Percentiles rank a stretch among this genome's conserved stretches.
Evolutionary conservation across 2,797 vertebrate species (phyloP).

Genomic region (Enteromius viviparus): DNA sequence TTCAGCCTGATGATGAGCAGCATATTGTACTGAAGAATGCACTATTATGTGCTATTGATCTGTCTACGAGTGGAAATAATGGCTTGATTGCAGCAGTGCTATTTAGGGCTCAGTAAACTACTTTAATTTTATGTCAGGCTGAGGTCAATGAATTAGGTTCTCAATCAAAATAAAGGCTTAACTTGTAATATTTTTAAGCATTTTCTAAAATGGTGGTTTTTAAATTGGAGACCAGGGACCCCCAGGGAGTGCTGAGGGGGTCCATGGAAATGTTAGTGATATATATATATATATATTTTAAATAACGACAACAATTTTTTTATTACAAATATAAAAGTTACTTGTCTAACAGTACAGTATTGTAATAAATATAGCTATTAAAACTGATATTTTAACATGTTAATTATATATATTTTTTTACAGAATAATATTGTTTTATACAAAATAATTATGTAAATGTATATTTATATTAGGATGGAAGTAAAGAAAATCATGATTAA

Average conservation of each 20-base stretch:
- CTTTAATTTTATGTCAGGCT: not conserved
- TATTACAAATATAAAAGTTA: not conserved
- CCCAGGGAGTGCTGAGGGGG: too few species aligned
- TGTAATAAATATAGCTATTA: not conserved
- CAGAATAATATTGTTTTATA: not conserved
- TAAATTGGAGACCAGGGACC: not conserved
- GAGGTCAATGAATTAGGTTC: not conserved
- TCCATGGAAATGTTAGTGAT: not conserved
- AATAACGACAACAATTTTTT: not conserved
- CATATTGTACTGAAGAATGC: constrained; percentile 1
- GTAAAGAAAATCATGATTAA: not conserved
- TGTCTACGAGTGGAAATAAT: not conserved
- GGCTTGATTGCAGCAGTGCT: constrained; percentile 2
- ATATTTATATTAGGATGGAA: not conserved
- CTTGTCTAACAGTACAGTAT: not conserved
- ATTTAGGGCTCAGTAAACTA: not conserved
- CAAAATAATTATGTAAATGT: not conserved
- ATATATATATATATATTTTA: not conserved
- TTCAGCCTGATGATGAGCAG: not conserved
- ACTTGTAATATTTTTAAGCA: not conserved
- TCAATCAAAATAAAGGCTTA: not conserved
- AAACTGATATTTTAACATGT: not conserved
- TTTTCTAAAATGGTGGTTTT: not conserved
- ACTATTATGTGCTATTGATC: not conserved
- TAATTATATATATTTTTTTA: not conserved